Base-by-base conservation (phyloP, 1,140 invertebrate genomes). In the Wasmannia auropunctata region DNA sequence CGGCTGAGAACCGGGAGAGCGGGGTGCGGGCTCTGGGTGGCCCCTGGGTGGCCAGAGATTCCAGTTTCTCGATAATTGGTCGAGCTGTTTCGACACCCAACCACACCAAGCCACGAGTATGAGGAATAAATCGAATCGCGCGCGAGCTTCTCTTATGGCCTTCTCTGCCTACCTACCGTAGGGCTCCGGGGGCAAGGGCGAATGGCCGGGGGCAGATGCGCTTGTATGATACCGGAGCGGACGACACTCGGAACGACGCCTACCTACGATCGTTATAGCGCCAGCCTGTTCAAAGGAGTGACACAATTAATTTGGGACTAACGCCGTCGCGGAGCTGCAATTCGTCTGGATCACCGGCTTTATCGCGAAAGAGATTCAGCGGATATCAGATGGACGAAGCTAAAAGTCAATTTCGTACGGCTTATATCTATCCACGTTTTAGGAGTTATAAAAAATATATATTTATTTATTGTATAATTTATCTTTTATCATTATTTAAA, bases 31-130 rank as follows among this genome's bases (percentile, higher is more conserved):
- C 83, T 86, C 87, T 86, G 89, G 81, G 87, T 87, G 88, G 92
- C 90, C 92, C 87, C 62, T 95, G 94, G 94, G 94, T 94, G 93
- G 94, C 92, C 94, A 92, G 89, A 91, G 91, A 95, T 95, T 95
- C 95, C 95, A 95, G 94, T 95, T 95, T 95, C 94, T 94, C 94
- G 94, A 95, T 95, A 95, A 95, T 95, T 95, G 94, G 94, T 95
- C 94, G 94, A 95, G 94, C 94, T 95, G 95, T 95, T 95, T 95
- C 95, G 93, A 95, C 94, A 95, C 95, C 94, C 94, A 93, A 94
- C 93, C 94, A 94, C 93, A 88, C 87, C 89, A 62, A 91, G 90
- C 91, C 91, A 89, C 92, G 88, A 93, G 87, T 94, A 93, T 93
- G 86, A 94, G 90, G 91, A 93, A 94, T 94, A 91, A 88, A 89